Evolutionary conservation across 1,140 invertebrate genomes (phyloP), one percentile per base, ranked within the genome.

Genomic region (Pseudomyrmex concolor): DNA sequence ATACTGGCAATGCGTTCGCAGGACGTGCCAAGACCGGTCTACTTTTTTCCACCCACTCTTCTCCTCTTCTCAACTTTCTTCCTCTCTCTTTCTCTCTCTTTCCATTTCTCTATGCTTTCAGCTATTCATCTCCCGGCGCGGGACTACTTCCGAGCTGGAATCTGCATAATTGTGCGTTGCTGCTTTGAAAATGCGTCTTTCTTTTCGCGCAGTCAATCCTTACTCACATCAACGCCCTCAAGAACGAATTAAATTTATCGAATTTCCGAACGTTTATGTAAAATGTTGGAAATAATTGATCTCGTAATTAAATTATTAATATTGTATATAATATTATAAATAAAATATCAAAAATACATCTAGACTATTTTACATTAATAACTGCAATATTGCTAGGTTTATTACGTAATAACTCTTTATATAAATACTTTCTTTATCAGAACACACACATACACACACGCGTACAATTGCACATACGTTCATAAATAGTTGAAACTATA

Each of bases 161-260:
- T 83, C 54, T 86, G 78, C 84, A 86, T 86, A 83, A 86, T 86
- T 86, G 60, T 83, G 66, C 59, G 78, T 66, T 48, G 19, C 71
- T 67, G 48, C 70, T 85, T 57, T 71, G 17, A 51, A 62, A 25
- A 78, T 55, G 19, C 50, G 34, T 13, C n/a, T 84, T 70, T 78
- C 59, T 50, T 71, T 60, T 48, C 25, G 8, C 48, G n/a, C n/a
- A 57, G 34, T 70, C 67, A 59, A 70, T 78, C 10, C 62, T 63
- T 25, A n/a, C 25, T 48, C 22, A n/a, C 13, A 15, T 25, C 54
- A 48, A 48, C 7, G 45, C 19, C 43, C 2, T 60, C 10, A 45
- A 57, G 45, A 7, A n/a, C n/a, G 3, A 34, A 70, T 59, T 34
- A 54, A 66, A 8, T 63, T 45, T 25, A 34, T 34, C 5, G 34